These are phyloP conservation scores for Chloroceryle inda DNA, from an alignment of 2,797 vertebrate genomes.

Conservation along the genomic window DNA sequence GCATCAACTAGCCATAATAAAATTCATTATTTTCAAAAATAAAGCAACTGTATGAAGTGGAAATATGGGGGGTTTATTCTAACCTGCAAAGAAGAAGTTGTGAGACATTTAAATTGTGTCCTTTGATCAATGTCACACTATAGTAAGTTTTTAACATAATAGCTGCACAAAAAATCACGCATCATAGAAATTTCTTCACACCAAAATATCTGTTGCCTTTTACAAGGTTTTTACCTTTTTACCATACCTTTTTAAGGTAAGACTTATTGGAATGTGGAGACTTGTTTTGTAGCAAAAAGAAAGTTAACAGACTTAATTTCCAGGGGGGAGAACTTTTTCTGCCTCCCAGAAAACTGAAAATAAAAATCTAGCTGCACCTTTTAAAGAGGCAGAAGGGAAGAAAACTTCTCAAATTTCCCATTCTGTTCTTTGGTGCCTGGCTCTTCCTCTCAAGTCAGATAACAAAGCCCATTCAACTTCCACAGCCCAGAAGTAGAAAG, in stretches of 20 bases:
- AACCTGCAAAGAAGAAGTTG: conserved; percentile 82
- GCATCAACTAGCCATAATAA: conserved; percentile 48
- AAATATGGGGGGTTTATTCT: conserved; percentile 53
- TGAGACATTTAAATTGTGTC: conserved; percentile 65
- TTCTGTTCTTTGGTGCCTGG: background rate
- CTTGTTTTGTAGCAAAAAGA: background rate
- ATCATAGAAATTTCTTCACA: background rate
- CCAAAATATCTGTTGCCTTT: background rate
- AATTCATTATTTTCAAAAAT: conserved; percentile 60
- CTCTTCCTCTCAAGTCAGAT: background rate
- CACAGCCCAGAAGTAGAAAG: background rate
- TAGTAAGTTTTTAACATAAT: background rate
- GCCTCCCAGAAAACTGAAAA: background rate
- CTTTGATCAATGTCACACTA: conserved; percentile 21
- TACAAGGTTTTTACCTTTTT: background rate
- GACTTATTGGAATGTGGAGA: background rate
- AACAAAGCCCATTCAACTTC: background rate
- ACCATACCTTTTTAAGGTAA: background rate
- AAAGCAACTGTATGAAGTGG: conserved; percentile 21
- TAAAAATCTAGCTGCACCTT: background rate
- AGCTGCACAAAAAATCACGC: background rate
- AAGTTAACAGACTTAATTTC: background rate
- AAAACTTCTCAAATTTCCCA: background rate
- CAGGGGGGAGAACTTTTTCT: fast-evolving
- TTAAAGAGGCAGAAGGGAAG: background rate